Percentiles rank a stretch among this genome's conserved stretches.
Conservation (phyloP, 37 sponge, comb jelly and placozoan genomes). For the Hexactinellida sp. region DNA sequence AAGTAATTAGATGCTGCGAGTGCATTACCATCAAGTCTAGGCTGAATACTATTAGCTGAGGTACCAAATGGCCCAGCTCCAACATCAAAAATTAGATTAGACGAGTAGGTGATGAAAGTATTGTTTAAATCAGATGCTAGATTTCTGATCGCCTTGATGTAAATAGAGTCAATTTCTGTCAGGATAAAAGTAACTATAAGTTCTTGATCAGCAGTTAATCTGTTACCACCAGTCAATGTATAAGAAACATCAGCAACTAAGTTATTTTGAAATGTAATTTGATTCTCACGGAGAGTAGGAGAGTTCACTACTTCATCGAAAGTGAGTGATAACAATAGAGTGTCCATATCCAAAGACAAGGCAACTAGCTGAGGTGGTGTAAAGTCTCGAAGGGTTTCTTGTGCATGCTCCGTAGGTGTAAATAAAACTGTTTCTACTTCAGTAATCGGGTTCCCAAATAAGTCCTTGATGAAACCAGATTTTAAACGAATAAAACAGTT, state of each 20-base stretch:
- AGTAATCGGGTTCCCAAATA: constrained; percentile 37
- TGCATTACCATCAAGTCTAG: not conserved
- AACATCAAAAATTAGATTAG: not conserved
- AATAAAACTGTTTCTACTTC: constrained; percentile 21
- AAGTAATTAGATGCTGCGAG: constrained; percentile 11
- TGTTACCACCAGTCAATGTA: constrained; percentile 28
- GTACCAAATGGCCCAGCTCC: not conserved
- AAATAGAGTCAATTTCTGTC: constrained; percentile 52
- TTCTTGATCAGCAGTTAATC: constrained; percentile 24
- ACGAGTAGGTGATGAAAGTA: constrained; percentile 16
- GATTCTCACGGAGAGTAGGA: constrained; percentile 12
- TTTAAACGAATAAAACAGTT: constrained; percentile 43
- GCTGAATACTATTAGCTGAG: not conserved
- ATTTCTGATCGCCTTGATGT: constrained; percentile 28
- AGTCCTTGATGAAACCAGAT: constrained; percentile 39
- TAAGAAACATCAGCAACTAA: not conserved
- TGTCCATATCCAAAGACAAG: constrained; percentile 21
- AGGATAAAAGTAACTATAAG: constrained; percentile 32
- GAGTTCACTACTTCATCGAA: constrained; percentile 25
- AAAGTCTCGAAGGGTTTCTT: not conserved
- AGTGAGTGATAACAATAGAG: not conserved
- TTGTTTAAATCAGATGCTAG: not conserved
- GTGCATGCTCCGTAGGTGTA: constrained; percentile 1
- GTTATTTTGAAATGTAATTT: constrained; percentile 14
- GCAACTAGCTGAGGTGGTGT: not conserved